Base-by-base conservation (phyloP, 2,888 invertebrate genomes). In the Helobdella robusta region DNA sequence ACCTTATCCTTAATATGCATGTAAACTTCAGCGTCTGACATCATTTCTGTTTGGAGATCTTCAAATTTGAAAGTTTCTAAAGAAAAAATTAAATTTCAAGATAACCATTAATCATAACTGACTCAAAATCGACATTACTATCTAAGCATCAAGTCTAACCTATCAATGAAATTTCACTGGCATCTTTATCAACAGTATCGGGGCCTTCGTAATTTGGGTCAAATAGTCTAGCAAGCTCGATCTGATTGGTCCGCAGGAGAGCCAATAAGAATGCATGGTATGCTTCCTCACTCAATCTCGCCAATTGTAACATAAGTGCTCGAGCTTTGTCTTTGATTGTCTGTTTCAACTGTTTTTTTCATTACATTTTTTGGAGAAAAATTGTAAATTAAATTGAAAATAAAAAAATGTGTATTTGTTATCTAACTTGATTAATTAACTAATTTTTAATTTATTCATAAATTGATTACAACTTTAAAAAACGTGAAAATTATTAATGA, bases 221-320 rank as follows among this genome's bases (percentile, higher is more conserved):
- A 6, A 56, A 30, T n/a, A n/a, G 32, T n/a, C n/a, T n/a, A 30
- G 56, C 56, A n/a, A 56, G 28, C 4, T 56, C 56, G 4, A 1
- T 56, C 18, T 56, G 56, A 2, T 28, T 28, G 28, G 28, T 56
- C 32, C 32, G 4, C 28, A 25, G 25, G 25, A 56, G 28, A 4
- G 56, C 56, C 32, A 56, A n/a, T n/a, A 56, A 32, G 2, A 56
- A 56, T 4, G 28, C 56, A 11, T 56, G 32, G 56, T 25, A 56
- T 3, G 56, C 56, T n/a, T 6, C 32, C 4, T 56, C 56, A 56
- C 56, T 32, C n/a, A n/a, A 56, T 30, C 56, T 56, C 8, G 20
- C 30, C 1, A 56, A 15, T 28, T 56, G 28, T 18, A 56, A 4
- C 56, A 56, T 56, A 6, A 56, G 28, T 30, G 28, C 56, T 30